These are phyloP conservation scores for Pseudochromis fuscus DNA, from an alignment of 2,797 vertebrate species.

Conservation along the genomic window DNA sequence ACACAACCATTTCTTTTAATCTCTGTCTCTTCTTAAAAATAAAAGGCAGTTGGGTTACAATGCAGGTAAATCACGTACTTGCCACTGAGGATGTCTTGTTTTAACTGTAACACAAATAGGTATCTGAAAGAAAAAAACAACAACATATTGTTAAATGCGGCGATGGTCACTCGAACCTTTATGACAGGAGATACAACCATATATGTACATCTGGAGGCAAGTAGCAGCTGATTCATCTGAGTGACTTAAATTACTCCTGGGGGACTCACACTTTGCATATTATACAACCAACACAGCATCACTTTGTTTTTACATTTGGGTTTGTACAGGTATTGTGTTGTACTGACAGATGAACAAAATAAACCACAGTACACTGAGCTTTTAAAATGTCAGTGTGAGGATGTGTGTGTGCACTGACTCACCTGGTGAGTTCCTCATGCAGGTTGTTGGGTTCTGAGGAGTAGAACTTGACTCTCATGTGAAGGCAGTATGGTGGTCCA, in stretches of 20 bases:
- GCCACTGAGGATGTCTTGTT: slow-evolving; percentile 96
- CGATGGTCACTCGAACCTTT: not conserved
- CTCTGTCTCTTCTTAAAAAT: not conserved
- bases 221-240: too few species aligned
- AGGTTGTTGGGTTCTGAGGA: slow-evolving; percentile 99
- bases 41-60: not conserved
- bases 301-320: too few species aligned
- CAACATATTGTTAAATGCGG: not conserved
- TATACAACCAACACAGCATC: too few species aligned
- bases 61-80: slow-evolving; percentile 88
- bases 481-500: slow-evolving; percentile 97
- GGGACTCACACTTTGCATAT: too few species aligned
- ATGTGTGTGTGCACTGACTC: slow-evolving; percentile 8
- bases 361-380: not conserved
- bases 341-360: not conserved
- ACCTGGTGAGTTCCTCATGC: slow-evolving; percentile 97
- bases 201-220: too few species aligned
- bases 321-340: too few species aligned
- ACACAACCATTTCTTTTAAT: too few species aligned
- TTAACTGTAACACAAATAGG: slow-evolving; percentile 97
- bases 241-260: too few species aligned
- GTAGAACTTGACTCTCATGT: slow-evolving; percentile 98
- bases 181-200: not conserved
- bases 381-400: not conserved
- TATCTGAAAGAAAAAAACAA: slow-evolving; percentile 85